These are phyloP conservation scores for Hemicrepidius hirtus DNA, from an alignment of 2,888 invertebrate genomes.

Conservation along the genomic window DNA sequence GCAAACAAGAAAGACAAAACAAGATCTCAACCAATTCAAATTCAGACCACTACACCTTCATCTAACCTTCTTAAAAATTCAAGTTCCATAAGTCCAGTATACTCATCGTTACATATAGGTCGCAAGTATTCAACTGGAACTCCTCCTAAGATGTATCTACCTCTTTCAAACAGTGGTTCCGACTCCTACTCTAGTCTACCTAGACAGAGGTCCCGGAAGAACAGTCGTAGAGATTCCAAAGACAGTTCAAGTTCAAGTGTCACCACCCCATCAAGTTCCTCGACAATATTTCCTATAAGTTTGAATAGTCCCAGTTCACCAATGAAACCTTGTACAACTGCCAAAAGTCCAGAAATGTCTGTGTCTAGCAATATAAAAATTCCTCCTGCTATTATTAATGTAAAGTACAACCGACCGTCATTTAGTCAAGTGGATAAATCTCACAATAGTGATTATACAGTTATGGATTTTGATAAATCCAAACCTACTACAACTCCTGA, in stretches of 20 bases:
- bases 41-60: constrained; percentile 71
- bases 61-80: constrained; percentile 55
- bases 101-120: constrained; percentile 57
- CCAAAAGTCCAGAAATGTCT: constrained; percentile 50
- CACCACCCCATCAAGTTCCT: constrained; percentile 76
- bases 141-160: constrained; percentile 72
- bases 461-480: constrained; percentile 66
- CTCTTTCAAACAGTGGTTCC: constrained; percentile 71
- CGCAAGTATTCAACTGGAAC: constrained; percentile 70
- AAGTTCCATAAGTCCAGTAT: constrained; percentile 57
- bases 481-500: constrained; percentile 38
- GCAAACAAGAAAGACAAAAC: constrained; percentile 71
- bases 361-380: constrained; percentile 61
- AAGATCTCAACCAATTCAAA: constrained; percentile 79
- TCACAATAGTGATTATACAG: constrained; percentile 63
- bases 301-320: constrained; percentile 81
- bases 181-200: constrained; percentile 72
- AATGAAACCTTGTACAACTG: constrained; percentile 68
- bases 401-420: constrained; percentile 57
- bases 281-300: constrained; percentile 81
- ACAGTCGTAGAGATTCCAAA: constrained; percentile 70
- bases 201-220: constrained; percentile 66
- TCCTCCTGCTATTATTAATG: constrained; percentile 63
- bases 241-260: constrained; percentile 70
- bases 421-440: constrained; percentile 20